phyloP scores from a whole-genome alignment of 2,888 invertebrate species.

The Eilema griseolum region DNA sequence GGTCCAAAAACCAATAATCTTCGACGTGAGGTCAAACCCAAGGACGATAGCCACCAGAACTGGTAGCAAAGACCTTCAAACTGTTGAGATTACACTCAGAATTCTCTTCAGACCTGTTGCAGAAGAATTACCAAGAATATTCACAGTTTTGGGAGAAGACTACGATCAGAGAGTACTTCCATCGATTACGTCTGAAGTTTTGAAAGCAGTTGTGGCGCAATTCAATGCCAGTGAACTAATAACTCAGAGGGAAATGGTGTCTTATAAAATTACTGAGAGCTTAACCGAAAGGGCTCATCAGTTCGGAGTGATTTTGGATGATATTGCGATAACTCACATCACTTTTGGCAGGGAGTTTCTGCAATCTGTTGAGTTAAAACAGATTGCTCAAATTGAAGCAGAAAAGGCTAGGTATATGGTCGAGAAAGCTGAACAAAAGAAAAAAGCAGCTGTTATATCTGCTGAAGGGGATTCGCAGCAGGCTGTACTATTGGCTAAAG shows the following conservation, averaged over 20 bases:
- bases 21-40: slow-evolving; percentile 96
- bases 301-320: slow-evolving; percentile 45
- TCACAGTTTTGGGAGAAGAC: slow-evolving; percentile 95
- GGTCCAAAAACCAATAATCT: slow-evolving; percentile 97
- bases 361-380: slow-evolving; percentile 97
- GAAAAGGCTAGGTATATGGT: slow-evolving; percentile 97
- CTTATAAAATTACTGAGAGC: slow-evolving; percentile 42
- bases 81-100: slow-evolving; percentile 97
- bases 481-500: slow-evolving; percentile 94
- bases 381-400: slow-evolving; percentile 98
- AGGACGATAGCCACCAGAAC: slow-evolving; percentile 96
- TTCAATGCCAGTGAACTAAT: slow-evolving; percentile 98
- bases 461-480: slow-evolving; percentile 98
- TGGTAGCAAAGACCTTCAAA: slow-evolving; percentile 98
- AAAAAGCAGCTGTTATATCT: slow-evolving; percentile 93
- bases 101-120: slow-evolving; percentile 96
- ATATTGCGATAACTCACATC: slow-evolving; percentile 43
- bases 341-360: slow-evolving; percentile 92
- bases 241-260: slow-evolving; percentile 94
- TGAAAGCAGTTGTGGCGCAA: slow-evolving; percentile 98
- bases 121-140: slow-evolving; percentile 94
- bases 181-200: slow-evolving; percentile 97
- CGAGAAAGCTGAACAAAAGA: slow-evolving; percentile 98
- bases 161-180: slow-evolving; percentile 98
- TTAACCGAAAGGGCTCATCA: slow-evolving; percentile 44